Evolutionary conservation across 2,888 invertebrate genomes (phyloP).

Genomic region (Thelaira solivaga): DNA sequence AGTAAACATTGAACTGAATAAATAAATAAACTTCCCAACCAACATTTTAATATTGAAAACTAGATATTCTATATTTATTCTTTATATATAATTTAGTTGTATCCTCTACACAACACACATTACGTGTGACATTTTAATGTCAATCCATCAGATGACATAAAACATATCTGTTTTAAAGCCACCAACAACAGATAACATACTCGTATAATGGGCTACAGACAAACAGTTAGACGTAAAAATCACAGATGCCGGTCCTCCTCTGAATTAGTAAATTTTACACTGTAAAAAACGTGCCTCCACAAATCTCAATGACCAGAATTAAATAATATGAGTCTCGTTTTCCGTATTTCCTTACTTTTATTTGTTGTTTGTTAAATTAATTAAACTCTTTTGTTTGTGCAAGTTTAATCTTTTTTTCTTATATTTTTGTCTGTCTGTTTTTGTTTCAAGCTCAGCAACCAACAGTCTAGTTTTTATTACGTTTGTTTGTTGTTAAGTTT

Average conservation of each 20-base stretch:
- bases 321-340: slow-evolving; percentile 17
- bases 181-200: too few relatives aligned
- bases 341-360: background rate
- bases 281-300: background rate
- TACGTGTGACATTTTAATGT: slow-evolving; percentile 46
- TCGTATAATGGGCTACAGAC: too few relatives aligned
- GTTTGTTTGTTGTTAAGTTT: slow-evolving; percentile 42
- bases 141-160: slow-evolving; percentile 60
- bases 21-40: too few relatives aligned
- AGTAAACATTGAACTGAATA: too few relatives aligned
- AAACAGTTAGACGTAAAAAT: too few relatives aligned
- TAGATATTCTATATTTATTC: too few relatives aligned
- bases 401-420: slow-evolving; percentile 17
- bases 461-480: background rate
- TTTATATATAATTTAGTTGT: too few relatives aligned
- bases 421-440: too few relatives aligned
- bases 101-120: too few relatives aligned
- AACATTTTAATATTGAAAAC: too few relatives aligned
- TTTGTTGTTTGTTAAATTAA: background rate
- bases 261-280: background rate
- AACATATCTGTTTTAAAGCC: background rate
- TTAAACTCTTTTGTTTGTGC: background rate
- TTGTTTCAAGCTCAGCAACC: too few relatives aligned
- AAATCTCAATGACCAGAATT: background rate
- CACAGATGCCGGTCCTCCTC: too few relatives aligned